Conservation (phyloP, 2,113 vertebrate species). For the Cygnus atratus region DNA sequence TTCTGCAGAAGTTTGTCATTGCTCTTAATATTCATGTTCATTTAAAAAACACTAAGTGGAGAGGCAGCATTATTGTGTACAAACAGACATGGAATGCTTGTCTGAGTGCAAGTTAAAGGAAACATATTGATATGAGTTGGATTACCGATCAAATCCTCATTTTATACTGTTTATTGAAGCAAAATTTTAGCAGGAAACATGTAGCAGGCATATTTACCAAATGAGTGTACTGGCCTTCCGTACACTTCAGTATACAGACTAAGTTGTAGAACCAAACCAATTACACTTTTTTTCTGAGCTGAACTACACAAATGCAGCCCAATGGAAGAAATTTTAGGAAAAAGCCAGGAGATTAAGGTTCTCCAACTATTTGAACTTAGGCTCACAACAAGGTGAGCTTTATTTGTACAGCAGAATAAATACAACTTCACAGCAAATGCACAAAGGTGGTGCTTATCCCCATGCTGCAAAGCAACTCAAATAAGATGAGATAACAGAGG, state of each 20-base stretch:
- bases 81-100: background rate
- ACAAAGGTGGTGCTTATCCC: background rate
- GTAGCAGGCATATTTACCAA: background rate
- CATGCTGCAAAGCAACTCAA: background rate
- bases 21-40: background rate
- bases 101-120: background rate
- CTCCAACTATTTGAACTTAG: background rate
- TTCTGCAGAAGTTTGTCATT: background rate
- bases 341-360: background rate
- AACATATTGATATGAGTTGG: background rate
- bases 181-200: background rate
- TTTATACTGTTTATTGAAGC: background rate
- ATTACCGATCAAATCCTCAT: background rate
- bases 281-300: background rate
- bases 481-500: background rate
- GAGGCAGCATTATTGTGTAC: background rate
- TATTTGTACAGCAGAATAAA: background rate
- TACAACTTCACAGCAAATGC: background rate
- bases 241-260: background rate
- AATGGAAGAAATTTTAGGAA: background rate
- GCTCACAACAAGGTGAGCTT: background rate
- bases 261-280: background rate
- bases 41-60: accelerated
- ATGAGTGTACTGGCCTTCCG: background rate
- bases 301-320: background rate